These are phyloP conservation scores for Columba janthina DNA, from an alignment of 2,113 vertebrate species.

Conservation along the genomic window DNA sequence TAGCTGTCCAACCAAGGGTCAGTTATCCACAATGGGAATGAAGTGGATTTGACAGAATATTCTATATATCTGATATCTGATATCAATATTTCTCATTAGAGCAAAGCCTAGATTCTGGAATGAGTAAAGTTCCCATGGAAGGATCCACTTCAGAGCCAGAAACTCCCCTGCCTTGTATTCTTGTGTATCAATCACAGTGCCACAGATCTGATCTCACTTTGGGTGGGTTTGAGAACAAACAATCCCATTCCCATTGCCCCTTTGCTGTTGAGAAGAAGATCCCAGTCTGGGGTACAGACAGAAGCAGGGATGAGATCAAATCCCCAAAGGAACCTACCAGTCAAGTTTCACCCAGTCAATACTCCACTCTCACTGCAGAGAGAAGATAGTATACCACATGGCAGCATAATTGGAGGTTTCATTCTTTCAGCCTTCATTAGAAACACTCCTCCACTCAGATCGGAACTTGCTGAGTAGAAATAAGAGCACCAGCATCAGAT, in stretches of 20 bases:
- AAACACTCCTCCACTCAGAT: neutral
- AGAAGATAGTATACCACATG: neutral
- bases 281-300: rapidly evolving
- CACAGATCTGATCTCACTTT: neutral
- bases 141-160: neutral
- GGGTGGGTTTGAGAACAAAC: neutral
- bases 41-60: neutral
- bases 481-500: neutral
- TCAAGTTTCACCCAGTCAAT: neutral
- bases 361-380: neutral
- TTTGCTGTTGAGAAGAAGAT: neutral
- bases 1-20: neutral
- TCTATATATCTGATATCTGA: neutral
- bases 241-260: rapidly evolving
- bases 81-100: neutral
- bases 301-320: neutral
- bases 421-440: slow-evolving; percentile 10
- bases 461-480: neutral
- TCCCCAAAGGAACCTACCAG: neutral
- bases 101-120: neutral
- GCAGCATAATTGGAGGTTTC: slow-evolving; percentile 38
- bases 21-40: neutral
- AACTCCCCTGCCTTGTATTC: neutral
- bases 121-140: neutral
- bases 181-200: neutral